phyloP scores from a whole-genome alignment of 2,888 invertebrate genomes.

The Pyrgus malvae region DNA sequence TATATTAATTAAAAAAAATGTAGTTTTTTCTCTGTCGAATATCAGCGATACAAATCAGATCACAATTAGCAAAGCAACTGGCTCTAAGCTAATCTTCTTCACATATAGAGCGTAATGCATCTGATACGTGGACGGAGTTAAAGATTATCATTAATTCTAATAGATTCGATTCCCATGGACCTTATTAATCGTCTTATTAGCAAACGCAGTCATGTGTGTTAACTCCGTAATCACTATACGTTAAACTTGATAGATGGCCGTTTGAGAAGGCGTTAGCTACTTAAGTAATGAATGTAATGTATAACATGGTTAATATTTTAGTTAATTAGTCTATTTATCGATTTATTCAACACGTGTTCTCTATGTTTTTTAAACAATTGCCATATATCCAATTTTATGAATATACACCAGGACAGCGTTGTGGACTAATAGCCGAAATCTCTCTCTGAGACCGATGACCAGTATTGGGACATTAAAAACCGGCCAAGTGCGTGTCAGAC shows the following conservation, averaged over 20 bases:
- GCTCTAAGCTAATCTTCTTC: background rate
- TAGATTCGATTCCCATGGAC: constrained; percentile 17
- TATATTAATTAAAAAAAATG: no score
- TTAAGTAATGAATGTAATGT: constrained; percentile 4
- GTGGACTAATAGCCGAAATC: no score
- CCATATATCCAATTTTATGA: no score
- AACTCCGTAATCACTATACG: constrained; percentile 17
- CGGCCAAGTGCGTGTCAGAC: no score
- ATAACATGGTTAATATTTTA: background rate
- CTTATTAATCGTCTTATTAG: constrained; percentile 25
- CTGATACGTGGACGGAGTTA: constrained; percentile 5
- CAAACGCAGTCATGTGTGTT: constrained; percentile 17
- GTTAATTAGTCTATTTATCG: background rate
- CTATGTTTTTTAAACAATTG: no score
- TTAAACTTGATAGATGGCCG: constrained; percentile 21
- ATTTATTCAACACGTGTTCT: background rate
- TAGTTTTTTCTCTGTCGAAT: no score
- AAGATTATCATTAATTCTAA: constrained; percentile 21
- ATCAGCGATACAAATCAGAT: no score
- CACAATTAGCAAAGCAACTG: no score
- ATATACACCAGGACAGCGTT: no score
- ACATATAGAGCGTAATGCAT: background rate
- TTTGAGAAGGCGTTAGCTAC: background rate
- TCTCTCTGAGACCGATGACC: no score
- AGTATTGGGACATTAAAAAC: no score